Evolutionary conservation across 2,888 invertebrate species (phyloP).

Genomic region (Argyresthia albistria): DNA sequence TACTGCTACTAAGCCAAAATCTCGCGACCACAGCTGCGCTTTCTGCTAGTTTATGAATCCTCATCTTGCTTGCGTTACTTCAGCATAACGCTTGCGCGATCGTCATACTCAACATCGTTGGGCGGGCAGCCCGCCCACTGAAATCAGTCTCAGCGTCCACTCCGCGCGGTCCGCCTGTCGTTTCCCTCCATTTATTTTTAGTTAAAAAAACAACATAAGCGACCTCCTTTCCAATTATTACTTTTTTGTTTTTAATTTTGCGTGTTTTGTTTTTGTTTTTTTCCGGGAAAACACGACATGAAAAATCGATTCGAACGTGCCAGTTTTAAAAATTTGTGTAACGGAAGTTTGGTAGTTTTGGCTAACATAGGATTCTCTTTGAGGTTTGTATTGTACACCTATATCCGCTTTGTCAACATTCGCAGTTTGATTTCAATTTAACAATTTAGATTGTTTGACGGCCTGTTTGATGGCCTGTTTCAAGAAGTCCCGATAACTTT

Average conservation of each 20-base stretch:
- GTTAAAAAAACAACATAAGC: background rate
- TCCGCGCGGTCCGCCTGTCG: conserved; percentile 72
- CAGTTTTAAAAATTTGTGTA: background rate
- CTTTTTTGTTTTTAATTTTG: conserved; percentile 19
- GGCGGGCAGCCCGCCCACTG: conserved; percentile 61
- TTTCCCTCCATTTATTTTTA: conserved; percentile 28
- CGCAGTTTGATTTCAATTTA: too few species aligned
- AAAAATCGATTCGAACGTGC: conserved; percentile 24
- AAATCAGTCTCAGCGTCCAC: conserved; percentile 69
- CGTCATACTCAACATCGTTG: conserved; percentile 27
- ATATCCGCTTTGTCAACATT: too few species aligned
- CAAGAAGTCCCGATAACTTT: too few species aligned
- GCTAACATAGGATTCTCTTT: conserved; percentile 33
- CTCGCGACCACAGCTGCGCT: too few species aligned
- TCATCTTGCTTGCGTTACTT: conserved; percentile 22
- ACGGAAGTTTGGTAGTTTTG: conserved; percentile 12
- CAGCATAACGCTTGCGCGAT: conserved; percentile 41
- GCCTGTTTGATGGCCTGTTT: too few species aligned
- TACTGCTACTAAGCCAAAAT: too few species aligned
- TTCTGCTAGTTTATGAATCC: too few species aligned
- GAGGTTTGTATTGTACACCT: too few species aligned
- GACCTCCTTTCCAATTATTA: background rate
- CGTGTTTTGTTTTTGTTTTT: conserved; percentile 15
- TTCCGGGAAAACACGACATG: conserved; percentile 40
- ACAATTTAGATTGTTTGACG: too few species aligned